phyloP scores from a whole-genome alignment of 2,113 vertebrate species.

The Trematomus loennbergii region DNA sequence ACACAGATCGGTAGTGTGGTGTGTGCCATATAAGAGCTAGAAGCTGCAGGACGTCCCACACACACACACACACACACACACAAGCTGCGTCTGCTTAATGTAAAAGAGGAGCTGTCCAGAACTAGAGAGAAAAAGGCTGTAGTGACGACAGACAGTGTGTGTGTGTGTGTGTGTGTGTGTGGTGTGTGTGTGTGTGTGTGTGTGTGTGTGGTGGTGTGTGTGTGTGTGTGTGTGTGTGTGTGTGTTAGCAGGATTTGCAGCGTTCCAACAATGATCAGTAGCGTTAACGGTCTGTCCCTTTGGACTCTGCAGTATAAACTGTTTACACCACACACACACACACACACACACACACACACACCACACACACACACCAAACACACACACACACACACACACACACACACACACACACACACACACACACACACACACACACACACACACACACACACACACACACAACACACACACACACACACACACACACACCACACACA shows the following conservation, averaged over 20 bases:
- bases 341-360: background rate
- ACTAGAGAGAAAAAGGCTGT: background rate
- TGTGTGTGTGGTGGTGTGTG: conserved; percentile 14
- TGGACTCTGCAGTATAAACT: conserved; percentile 39
- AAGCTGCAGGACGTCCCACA: background rate
- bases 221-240: background rate
- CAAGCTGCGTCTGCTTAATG: conserved; percentile 21
- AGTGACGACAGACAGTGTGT: too few relatives aligned
- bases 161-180: too few relatives aligned
- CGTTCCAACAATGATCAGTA: conserved; percentile 15
- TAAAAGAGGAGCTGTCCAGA: conserved; percentile 10
- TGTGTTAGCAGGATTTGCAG: background rate
- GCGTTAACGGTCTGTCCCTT: conserved; percentile 23
- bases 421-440: background rate
- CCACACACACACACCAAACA: too few relatives aligned
- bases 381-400: background rate
- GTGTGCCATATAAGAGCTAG: conserved; percentile 47
- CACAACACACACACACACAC: too few relatives aligned
- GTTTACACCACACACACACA: conserved; percentile 39
- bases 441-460: too few relatives aligned
- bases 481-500: too few relatives aligned
- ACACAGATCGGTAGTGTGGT: conserved; percentile 19
- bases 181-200: too few relatives aligned
- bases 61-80: background rate
- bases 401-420: conserved; percentile 16